phyloP scores from a whole-genome alignment of 2,888 invertebrate species.

The Lithosia quadra region DNA sequence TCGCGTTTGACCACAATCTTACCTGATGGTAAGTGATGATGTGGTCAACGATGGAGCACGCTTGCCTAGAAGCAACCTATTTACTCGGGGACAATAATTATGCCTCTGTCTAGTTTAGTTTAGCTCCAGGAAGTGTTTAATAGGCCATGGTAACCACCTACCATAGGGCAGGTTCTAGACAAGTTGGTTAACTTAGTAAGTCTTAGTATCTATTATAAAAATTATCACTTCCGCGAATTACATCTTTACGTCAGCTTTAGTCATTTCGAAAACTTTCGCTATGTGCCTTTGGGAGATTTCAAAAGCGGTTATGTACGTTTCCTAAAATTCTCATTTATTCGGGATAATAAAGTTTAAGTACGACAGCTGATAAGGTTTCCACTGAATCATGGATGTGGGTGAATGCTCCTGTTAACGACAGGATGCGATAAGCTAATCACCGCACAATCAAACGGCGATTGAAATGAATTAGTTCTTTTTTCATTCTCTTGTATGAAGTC shows the following conservation, averaged over 20 bases:
- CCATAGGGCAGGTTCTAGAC: background rate
- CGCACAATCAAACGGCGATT: conserved; percentile 31
- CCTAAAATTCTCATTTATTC: background rate
- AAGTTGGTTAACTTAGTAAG: background rate
- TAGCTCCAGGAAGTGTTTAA: background rate
- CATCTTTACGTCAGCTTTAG: background rate
- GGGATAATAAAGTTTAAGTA: conserved; percentile 14
- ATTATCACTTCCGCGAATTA: background rate
- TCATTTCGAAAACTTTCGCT: background rate
- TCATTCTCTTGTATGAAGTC: conserved; percentile 20
- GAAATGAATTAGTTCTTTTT: conserved; percentile 36
- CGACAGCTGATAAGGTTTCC: conserved; percentile 29
- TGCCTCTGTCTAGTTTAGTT: background rate
- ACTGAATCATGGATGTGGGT: conserved; percentile 21
- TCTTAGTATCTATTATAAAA: no score
- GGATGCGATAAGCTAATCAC: conserved; percentile 45
- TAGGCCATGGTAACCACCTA: background rate
- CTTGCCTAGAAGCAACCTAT: no score
- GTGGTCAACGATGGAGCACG: no score
- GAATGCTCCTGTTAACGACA: conserved; percentile 31
- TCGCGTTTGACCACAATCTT: no score
- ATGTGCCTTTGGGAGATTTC: background rate
- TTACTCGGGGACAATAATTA: no score
- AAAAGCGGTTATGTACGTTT: background rate
- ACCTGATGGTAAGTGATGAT: no score